Base-by-base conservation (phyloP, 2,888 invertebrate species). In the Petrophora chlorosata region DNA sequence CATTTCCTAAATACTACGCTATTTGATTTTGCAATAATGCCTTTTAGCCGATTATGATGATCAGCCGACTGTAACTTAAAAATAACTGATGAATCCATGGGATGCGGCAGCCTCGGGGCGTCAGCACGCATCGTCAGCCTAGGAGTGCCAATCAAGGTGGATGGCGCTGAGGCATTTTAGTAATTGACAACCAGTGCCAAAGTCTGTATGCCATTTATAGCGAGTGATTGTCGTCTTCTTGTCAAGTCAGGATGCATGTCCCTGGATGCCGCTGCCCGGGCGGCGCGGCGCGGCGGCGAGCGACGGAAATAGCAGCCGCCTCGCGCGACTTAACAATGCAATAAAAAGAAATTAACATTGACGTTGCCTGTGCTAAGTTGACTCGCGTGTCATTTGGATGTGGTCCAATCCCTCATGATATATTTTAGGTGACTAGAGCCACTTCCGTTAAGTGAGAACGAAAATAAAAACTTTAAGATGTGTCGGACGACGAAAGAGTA, bases 341-440 rank as follows among this genome's bases (percentile, higher is more conserved):
- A 90, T 90, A 90, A 89, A 90, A 90, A 90, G 89, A 89, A 88
- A 88, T 88, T 79, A 87, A 89, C 86, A 87, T 81, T 75, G 77
- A 84, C 80, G 87, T 73, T 74, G 82, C 81, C 76, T 81, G 81
- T 78, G 76, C 79, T 89, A 88, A 89, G 86, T 88, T 89, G 85
- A 83, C 82, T 86, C 83, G 81, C 76, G 81, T 89, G 85, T 87
- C 87, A 82, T 88, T 87, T 90, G 89, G 89, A 88, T 73, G 76
- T 67, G 70, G 70, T 86, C 90, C 88, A 89, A 86, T 76, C 80
- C 77, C 67, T 75, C 65, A 73, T 61, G 73, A 77, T 76, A 78
- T 83, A 83, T 84, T 83, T 82, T 75, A 73, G 81, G 81, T 66
- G 73, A 77, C 76, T 78, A 56, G 56, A 80, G 81, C 73, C 77